phyloP scores from a whole-genome alignment of 2,113 vertebrate species.

The Albula glossodonta region DNA sequence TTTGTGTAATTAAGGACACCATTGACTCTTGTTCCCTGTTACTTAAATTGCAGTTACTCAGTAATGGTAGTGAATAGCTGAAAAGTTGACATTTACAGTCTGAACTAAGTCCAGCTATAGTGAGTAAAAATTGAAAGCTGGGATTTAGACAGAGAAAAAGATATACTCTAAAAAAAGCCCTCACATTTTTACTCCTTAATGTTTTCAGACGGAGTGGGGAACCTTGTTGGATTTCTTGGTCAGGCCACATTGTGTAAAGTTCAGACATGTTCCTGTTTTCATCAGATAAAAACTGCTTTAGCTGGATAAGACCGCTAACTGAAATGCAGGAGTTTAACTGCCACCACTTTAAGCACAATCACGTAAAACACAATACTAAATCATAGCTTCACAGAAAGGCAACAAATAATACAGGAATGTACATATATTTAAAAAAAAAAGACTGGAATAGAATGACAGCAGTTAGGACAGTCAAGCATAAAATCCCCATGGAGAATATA shows the following conservation, averaged over 20 bases:
- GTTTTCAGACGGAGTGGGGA: neutral
- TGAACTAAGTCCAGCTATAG: too few relatives aligned
- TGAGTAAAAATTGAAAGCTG: too few relatives aligned
- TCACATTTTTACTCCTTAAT: neutral
- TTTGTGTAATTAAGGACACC: too few relatives aligned
- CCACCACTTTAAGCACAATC: neutral
- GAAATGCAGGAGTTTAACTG: neutral
- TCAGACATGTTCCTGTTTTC: neutral
- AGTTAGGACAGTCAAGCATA: too few relatives aligned
- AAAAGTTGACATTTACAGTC: too few relatives aligned
- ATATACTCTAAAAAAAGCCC: neutral
- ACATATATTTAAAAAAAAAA: too few relatives aligned
- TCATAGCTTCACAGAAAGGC: neutral
- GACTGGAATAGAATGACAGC: too few relatives aligned
- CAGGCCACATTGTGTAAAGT: neutral
- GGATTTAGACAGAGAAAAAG: too few relatives aligned
- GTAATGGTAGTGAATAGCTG: too few relatives aligned
- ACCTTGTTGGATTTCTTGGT: neutral
- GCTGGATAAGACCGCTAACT: neutral
- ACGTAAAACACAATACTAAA: neutral
- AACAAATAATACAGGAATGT: neutral
- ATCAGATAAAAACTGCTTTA: neutral
- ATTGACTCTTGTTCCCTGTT: too few relatives aligned
- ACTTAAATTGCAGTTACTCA: too few relatives aligned
- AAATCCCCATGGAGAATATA: too few relatives aligned